phyloP scores from a whole-genome alignment of 2,888 invertebrate genomes.

The Eustalomyia histrio region DNA sequence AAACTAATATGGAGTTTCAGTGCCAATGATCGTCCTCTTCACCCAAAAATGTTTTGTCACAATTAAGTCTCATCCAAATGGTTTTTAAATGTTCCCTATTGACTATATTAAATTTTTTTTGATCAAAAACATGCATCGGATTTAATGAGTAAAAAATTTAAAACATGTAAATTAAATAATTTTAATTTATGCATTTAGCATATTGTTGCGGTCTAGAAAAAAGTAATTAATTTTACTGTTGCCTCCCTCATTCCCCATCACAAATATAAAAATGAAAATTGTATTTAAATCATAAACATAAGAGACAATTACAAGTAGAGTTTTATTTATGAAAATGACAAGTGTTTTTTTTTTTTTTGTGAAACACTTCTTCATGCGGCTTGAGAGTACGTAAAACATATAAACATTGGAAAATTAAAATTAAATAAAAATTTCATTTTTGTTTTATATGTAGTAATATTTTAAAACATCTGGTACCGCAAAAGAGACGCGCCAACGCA shows the following conservation, averaged over 20 bases:
- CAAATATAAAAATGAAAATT: constrained; percentile 33
- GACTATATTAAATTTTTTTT: too few species aligned
- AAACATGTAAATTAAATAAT: constrained; percentile 57
- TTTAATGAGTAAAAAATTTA: constrained; percentile 28
- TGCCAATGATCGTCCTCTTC: too few species aligned
- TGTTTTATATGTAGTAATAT: constrained; percentile 4
- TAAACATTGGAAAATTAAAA: constrained; percentile 61
- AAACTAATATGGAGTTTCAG: too few species aligned
- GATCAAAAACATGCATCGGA: too few species aligned
- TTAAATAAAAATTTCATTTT: constrained; percentile 44
- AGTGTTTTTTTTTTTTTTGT: constrained; percentile 35
- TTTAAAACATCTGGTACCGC: constrained; percentile 57
- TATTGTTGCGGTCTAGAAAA: constrained; percentile 64
- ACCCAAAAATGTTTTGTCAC: too few species aligned
- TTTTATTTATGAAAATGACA: constrained; percentile 66
- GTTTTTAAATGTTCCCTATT: too few species aligned
- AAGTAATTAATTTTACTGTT: constrained; percentile 61
- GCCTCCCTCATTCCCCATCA: constrained; percentile 15
- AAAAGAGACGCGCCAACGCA: constrained; percentile 55
- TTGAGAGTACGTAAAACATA: constrained; percentile 50
- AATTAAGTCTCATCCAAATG: too few species aligned
- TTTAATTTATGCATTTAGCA: constrained; percentile 63
- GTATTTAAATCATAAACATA: constrained; percentile 57
- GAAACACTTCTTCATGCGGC: constrained; percentile 28
- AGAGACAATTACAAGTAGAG: constrained; percentile 64